A percentile compares a stretch with the other conserved stretches of the same genome.
These are phyloP conservation scores for Zoroaster sp. DNA, from an alignment of 53 echinoderm and acorn worm genomes.

Conservation along the genomic window DNA sequence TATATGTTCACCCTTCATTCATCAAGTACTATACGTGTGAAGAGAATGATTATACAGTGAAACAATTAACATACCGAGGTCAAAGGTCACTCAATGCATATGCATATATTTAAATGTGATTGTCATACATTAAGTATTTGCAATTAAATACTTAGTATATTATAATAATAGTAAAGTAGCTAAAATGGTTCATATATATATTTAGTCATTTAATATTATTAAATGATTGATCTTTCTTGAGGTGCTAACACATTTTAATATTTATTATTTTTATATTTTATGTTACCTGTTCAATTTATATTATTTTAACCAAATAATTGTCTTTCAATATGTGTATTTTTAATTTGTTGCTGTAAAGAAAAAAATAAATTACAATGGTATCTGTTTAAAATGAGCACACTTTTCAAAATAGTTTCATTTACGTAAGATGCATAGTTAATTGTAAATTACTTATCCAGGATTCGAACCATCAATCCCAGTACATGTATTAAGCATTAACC, in stretches of 20 bases:
- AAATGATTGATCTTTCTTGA: conserved; percentile 41
- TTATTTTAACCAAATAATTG: conserved; percentile 48
- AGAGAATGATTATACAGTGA: too few relatives aligned
- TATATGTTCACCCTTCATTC: not conserved
- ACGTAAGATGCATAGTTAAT: not conserved
- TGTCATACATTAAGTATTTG: not conserved
- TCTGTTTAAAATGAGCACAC: not conserved
- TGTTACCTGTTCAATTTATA: not conserved
- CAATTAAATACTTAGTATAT: conserved; percentile 7
- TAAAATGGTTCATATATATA: conserved; percentile 25
- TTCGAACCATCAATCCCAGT: too few relatives aligned
- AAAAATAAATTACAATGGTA: not conserved
- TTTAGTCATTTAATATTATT: conserved; percentile 31
- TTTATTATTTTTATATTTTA: conserved; percentile 52
- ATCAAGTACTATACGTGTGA: not conserved
- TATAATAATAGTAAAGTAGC: not conserved
- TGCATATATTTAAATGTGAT: not conserved
- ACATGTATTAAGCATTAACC: too few relatives aligned
- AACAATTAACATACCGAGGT: not conserved
- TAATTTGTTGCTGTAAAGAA: conserved; percentile 36
- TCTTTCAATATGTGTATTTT: conserved; percentile 43
- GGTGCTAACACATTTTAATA: conserved; percentile 54
- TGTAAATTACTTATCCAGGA: too few relatives aligned
- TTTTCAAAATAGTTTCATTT: not conserved
- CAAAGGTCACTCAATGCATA: not conserved